phyloP scores from a whole-genome alignment of 2,888 invertebrate species.

The Arctia plantaginis region DNA sequence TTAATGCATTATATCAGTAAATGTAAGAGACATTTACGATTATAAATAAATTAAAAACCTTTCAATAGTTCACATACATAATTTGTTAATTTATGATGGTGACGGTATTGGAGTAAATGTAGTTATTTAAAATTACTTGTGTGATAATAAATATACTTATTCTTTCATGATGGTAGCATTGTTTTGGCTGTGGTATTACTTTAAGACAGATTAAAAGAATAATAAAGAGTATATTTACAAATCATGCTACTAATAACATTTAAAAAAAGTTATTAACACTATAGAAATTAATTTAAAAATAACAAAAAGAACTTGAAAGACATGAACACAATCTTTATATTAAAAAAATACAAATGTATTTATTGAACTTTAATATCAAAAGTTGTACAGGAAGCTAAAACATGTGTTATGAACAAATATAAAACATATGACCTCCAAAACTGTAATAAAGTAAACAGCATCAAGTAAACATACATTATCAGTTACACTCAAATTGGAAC shows the following conservation, averaged over 20 bases:
- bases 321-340: neutral
- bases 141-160: neutral
- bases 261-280: neutral
- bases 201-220: neutral
- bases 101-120: neutral
- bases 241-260: neutral
- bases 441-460: slow-evolving; percentile 26
- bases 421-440: slow-evolving; percentile 39
- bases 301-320: neutral
- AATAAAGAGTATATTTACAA: too few species aligned
- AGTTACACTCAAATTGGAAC: slow-evolving; percentile 24
- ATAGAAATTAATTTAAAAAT: too few species aligned
- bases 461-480: slow-evolving; percentile 22
- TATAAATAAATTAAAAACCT: too few species aligned
- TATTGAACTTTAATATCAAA: neutral
- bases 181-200: neutral
- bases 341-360: neutral
- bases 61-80: too few species aligned
- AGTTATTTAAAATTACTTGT: neutral
- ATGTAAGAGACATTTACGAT: too few species aligned
- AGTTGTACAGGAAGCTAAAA: neutral
- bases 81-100: too few species aligned
- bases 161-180: neutral
- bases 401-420: slow-evolving; percentile 10
- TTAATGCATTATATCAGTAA: too few species aligned